Evolutionary conservation across 2,888 invertebrate species (phyloP).

Genomic region (Arge pagana): DNA sequence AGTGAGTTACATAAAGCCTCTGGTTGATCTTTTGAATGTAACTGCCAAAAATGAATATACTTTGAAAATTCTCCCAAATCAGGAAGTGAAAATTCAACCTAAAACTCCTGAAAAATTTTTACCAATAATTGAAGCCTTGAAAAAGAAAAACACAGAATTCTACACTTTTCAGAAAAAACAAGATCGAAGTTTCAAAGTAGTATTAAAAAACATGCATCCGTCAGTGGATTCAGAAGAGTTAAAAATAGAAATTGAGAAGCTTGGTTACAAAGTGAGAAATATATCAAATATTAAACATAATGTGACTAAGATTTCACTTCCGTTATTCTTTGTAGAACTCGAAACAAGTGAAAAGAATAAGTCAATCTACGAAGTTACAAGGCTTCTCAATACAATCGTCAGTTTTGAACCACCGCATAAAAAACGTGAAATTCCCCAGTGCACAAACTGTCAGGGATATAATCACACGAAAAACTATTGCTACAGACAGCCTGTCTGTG

Average conservation of each 20-base stretch:
- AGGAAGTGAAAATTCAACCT: slow-evolving; percentile 4
- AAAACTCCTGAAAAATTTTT: neutral
- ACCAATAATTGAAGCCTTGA: neutral
- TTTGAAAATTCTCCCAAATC: neutral
- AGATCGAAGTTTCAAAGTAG: slow-evolving; percentile 3
- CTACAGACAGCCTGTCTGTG: slow-evolving; percentile 14
- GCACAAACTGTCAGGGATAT: slow-evolving; percentile 14
- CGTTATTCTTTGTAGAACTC: neutral
- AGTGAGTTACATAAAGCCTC: slow-evolving; percentile 2
- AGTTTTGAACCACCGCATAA: neutral
- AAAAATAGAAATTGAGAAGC: slow-evolving; percentile 20
- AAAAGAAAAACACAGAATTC: slow-evolving; percentile 13
- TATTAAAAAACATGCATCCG: slow-evolving; percentile 17
- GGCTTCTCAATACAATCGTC: neutral
- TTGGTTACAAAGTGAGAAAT: slow-evolving; percentile 27
- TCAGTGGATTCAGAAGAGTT: slow-evolving; percentile 16
- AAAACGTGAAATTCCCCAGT: slow-evolving; percentile 17
- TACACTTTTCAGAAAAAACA: slow-evolving; percentile 13
- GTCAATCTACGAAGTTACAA: neutral
- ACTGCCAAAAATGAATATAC: neutral
- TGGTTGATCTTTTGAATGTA: neutral
- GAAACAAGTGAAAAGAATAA: neutral
- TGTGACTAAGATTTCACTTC: neutral
- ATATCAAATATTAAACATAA: neutral
- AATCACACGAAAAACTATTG: slow-evolving; percentile 16